These are phyloP conservation scores for Bursaphelenchus okinawaensis DNA, from an alignment of 2,888 invertebrate species.

Conservation along the genomic window DNA sequence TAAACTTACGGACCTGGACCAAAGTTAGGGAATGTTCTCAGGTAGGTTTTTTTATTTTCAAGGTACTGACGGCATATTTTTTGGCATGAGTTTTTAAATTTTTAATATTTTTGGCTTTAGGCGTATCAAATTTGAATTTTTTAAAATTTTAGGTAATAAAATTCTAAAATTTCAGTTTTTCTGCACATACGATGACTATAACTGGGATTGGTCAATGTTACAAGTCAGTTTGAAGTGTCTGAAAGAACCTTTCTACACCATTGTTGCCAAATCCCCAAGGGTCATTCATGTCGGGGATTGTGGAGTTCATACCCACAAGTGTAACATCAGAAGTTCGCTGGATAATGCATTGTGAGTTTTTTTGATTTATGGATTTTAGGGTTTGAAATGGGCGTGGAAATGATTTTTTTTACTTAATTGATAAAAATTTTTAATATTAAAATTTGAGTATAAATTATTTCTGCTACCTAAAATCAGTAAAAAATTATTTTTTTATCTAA, in stretches of 20 bases:
- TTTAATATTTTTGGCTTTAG: no score
- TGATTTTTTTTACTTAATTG: background rate
- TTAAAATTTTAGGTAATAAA: background rate
- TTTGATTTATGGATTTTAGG: background rate
- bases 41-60: slow-evolving; percentile 46
- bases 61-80: background rate
- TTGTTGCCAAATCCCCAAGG: slow-evolving; percentile 68
- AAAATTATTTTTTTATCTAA: slow-evolving; percentile 10
- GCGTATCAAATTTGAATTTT: no score
- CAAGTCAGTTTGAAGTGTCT: slow-evolving; percentile 52
- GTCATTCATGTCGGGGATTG: slow-evolving; percentile 99
- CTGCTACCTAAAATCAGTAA: no score
- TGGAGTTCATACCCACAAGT: slow-evolving; percentile 64
- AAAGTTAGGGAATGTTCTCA: slow-evolving; percentile 74
- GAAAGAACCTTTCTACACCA: slow-evolving; percentile 67
- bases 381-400: background rate
- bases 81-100: background rate
- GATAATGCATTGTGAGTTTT: background rate
- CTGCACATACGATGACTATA: slow-evolving; percentile 95
- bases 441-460: no score
- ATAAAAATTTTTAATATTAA: background rate
- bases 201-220: slow-evolving; percentile 93
- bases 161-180: slow-evolving; percentile 64
- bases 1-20: slow-evolving; percentile 81
- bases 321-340: slow-evolving; percentile 13